Evolutionary conservation across 1,140 invertebrate genomes (phyloP).

Genomic region (Theocolax elegans): DNA sequence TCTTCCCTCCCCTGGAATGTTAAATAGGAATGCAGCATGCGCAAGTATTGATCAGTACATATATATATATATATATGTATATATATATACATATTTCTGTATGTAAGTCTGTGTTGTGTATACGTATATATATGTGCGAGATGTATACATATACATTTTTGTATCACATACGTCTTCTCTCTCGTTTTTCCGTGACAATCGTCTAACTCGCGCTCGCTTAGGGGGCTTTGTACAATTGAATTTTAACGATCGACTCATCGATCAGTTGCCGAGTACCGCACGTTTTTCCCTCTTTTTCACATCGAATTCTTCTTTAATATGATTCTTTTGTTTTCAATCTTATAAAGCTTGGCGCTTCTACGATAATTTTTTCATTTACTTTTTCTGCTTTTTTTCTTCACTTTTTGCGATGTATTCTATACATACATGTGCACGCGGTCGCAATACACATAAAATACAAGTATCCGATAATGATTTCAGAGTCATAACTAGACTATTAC

Average conservation of each 20-base stretch:
- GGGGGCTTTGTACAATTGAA: constrained; percentile 21
- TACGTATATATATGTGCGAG: too few species aligned
- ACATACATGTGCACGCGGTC: background rate
- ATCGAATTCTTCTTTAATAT: background rate
- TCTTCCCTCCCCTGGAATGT: constrained; percentile 22
- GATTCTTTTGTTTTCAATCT: background rate
- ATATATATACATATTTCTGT: too few species aligned
- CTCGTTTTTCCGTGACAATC: background rate
- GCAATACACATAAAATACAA: background rate
- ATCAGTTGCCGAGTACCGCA: background rate
- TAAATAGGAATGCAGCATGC: constrained; percentile 6
- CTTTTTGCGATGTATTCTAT: background rate
- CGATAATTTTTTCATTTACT: constrained; percentile 5
- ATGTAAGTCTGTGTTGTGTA: too few species aligned
- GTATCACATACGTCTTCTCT: constrained; percentile 17
- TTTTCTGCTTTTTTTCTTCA: background rate
- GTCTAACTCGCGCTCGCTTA: background rate
- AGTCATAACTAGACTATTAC: constrained; percentile 1
- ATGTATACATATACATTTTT: too few species aligned
- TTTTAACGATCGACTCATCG: background rate
- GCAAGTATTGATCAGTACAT: background rate
- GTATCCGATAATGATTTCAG: background rate
- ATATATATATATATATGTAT: too few species aligned
- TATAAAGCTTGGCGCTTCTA: background rate
- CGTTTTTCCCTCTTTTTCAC: background rate